These are phyloP conservation scores for Megaceryle maxima DNA, from an alignment of 2,113 vertebrate species.

Conservation along the genomic window DNA sequence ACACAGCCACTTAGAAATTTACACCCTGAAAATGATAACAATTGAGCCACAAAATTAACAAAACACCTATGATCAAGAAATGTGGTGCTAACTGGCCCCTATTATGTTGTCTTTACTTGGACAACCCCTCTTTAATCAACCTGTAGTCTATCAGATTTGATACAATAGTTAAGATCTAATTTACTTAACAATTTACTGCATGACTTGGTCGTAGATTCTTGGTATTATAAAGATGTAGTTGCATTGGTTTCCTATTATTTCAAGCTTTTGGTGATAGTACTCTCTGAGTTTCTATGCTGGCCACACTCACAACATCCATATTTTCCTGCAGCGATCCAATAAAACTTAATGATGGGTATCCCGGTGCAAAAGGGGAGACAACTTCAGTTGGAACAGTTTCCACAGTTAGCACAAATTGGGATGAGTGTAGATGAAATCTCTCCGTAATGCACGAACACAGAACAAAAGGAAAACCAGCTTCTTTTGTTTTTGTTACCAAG, in stretches of 20 bases:
- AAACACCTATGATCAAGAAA: not conserved
- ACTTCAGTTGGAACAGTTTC: slow-evolving; percentile 24
- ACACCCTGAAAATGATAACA: not conserved
- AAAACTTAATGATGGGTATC: slow-evolving; percentile 55
- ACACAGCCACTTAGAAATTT: not conserved
- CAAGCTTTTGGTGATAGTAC: not conserved
- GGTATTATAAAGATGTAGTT: not conserved
- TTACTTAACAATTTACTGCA: not conserved
- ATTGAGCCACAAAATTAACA: not conserved
- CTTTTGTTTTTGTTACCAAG: slow-evolving; percentile 52
- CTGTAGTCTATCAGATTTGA: not conserved
- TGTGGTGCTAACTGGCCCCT: not conserved
- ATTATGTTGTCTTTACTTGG: not conserved
- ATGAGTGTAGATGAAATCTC: slow-evolving; percentile 34
- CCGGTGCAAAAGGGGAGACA: slow-evolving; percentile 7
- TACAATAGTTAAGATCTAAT: not conserved
- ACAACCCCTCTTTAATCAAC: not conserved
- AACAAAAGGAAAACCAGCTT: slow-evolving; percentile 36
- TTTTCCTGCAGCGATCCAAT: slow-evolving; percentile 46
- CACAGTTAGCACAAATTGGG: slow-evolving; percentile 41
- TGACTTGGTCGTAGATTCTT: not conserved
- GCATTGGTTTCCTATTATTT: not conserved
- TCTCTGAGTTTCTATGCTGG: not conserved
- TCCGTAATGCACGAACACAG: slow-evolving; percentile 1
- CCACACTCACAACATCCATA: not conserved